Conservation (phyloP, 2,797 vertebrate species). For the Fistularia tabacaria region DNA sequence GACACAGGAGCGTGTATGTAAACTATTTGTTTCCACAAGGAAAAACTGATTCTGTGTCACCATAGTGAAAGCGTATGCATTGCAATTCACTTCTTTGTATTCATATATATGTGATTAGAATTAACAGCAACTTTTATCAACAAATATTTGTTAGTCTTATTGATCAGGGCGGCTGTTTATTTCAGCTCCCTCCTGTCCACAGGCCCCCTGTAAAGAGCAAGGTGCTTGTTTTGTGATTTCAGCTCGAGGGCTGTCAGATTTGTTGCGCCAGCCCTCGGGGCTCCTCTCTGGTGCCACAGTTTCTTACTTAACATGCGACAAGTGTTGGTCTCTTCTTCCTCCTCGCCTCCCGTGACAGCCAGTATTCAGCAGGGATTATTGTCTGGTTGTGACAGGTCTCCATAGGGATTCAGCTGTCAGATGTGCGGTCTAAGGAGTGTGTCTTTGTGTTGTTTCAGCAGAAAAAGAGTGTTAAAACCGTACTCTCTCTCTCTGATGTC, state of each 20-base stretch:
- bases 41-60: too few relatives aligned
- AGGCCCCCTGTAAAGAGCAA: neutral
- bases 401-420: constrained; percentile 14
- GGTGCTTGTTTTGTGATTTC: constrained; percentile 9
- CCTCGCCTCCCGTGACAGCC: constrained; percentile 19
- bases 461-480: constrained; percentile 15
- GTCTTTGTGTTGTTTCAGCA: constrained; percentile 34
- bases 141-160: too few relatives aligned
- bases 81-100: too few relatives aligned
- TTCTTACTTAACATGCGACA: constrained; percentile 37
- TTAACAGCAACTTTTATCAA: too few relatives aligned
- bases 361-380: constrained; percentile 4
- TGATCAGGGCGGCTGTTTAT: too few relatives aligned
- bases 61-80: too few relatives aligned
- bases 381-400: constrained; percentile 33
- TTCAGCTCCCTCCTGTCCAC: too few relatives aligned
- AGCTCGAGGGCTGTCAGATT: constrained; percentile 25
- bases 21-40: too few relatives aligned
- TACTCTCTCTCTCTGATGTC: constrained; percentile 9
- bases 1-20: too few relatives aligned
- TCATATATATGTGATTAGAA: too few relatives aligned
- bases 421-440: constrained; percentile 14
- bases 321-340: constrained; percentile 20
- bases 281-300: constrained; percentile 28
- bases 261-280: constrained; percentile 13